Conservation (phyloP, 2,797 vertebrate genomes). For the Pseudocheirus occidentalis region DNA sequence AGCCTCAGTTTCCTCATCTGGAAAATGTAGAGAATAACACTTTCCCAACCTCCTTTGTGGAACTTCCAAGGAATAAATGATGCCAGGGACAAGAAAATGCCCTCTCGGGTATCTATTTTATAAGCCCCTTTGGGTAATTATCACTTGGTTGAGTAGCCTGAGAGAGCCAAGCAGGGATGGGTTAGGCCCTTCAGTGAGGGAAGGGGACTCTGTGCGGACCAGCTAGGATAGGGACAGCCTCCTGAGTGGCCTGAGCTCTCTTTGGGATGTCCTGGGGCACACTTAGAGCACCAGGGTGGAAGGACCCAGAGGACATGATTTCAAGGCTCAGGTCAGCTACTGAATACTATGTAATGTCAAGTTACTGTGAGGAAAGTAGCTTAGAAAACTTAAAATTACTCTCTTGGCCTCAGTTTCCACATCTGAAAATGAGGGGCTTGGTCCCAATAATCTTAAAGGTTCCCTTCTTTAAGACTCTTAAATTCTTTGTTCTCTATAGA, state of each 20-base stretch:
- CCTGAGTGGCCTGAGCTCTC: background rate
- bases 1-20: background rate
- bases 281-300: background rate
- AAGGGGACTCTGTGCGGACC: background rate
- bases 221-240: background rate
- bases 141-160: background rate
- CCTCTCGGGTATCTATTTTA: background rate
- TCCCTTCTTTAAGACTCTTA: too few species aligned
- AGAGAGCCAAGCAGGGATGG: background rate
- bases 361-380: background rate
- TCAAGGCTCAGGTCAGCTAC: background rate
- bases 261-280: background rate
- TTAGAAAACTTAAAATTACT: background rate
- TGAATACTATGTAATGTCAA: background rate
- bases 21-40: background rate
- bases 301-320: background rate
- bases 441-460: too few species aligned
- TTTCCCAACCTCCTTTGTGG: background rate
- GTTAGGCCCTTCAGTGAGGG: background rate
- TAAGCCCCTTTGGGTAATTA: background rate
- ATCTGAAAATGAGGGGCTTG: too few species aligned
- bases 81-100: background rate
- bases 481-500: too few species aligned
- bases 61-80: too few species aligned
- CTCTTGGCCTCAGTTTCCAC: too few species aligned